Evolutionary conservation across 2,113 vertebrate genomes (phyloP), one percentile per base, ranked within the genome.

Genomic region (Perca schrenkii): DNA sequence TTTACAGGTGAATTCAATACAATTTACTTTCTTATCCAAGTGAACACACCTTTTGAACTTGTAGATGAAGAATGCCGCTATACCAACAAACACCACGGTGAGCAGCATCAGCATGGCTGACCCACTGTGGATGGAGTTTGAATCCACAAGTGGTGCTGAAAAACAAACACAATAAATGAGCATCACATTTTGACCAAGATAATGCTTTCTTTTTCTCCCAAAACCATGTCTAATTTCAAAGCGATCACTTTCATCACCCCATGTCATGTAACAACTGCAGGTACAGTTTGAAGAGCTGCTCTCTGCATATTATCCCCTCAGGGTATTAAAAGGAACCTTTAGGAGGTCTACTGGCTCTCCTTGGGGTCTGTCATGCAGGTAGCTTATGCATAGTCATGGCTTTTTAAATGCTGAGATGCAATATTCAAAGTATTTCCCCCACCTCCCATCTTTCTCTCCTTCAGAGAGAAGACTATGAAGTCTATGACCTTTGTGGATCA

Each of bases 51-150:
- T 98, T 94, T 99, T 99, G 91, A 99, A 99, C 88, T 99, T 99
- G 96, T 99, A 99, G 95, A 99, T 97, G 94, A 99, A 94, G 94
- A 99, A 99, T 74, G 97, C 96, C 15, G 96, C 97, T 90, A 98
- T 89, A 88, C 98, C 98, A 6, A 98, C 94, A 76, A 98, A 97
- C 0, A 98, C 97, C 88, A 98, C 97, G 0, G 96, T 97, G 54
- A 99, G 81, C 74, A 99, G 94, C 97, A 99, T 97, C 40, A 99
- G 89, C 97, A 98, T 96, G 0, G 97, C 98, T 0, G 98, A 98
- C 72, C 97, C 97, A 91, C 97, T 98, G 85, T 98, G 97, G 57
- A 97, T 95, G 0, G 96, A 80, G 69, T 95, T 96, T 67, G 97
- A 96, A 88, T 98, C 97, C 74, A 99, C 97, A 47, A 98, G 92